Evolutionary conservation across 2,113 vertebrate species (phyloP), one percentile per base, ranked within the genome.

Genomic region (Cryptomyrus ogoouensis): DNA sequence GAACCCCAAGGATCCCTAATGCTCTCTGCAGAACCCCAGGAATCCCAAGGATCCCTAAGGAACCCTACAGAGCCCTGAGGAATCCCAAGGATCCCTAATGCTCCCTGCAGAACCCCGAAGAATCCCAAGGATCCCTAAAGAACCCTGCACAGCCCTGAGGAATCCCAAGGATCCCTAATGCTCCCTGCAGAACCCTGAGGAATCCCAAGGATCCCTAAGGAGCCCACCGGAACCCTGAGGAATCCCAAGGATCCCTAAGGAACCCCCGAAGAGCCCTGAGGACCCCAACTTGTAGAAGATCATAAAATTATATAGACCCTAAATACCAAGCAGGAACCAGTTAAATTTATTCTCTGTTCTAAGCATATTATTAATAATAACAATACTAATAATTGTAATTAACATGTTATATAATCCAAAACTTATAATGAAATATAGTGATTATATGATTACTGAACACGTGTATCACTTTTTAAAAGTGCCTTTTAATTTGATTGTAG

Each of bases 401-500:
- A 93, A 94, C 88, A 94, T 95, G 92, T 92, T 91, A 96, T 90
- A 94, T 94, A 94, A 92, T 95, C 94, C 94, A 62, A 88, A 50
- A 58, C 4, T 39, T 42, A 62, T 62, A 39, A 88, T 62, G 35
- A 58, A n/a, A 62, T 88, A 62, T 88, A 88, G 21, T 42, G 49
- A 62, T 62, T 88, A 88, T 66, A 66, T 88, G 56, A 88, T 88
- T 88, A 87, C 44, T 35, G 58, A 89, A 89, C 94, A 92, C 94
- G 93, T 95, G 93, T 95, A 95, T 92, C 94, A 94, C 94, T 92
- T 95, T 95, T 95, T 94, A 95, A 95, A 96, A 96, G 96, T 96
- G 95, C 95, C 96, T 96, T 93, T 96, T 83, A 84, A 96, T 96
- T 95, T 95, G 95, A 96, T 96, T 96, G 96, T 96, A 96, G 95